Conservation (phyloP, 2,113 vertebrate species). For the Gasterosteus aculeatus region DNA sequence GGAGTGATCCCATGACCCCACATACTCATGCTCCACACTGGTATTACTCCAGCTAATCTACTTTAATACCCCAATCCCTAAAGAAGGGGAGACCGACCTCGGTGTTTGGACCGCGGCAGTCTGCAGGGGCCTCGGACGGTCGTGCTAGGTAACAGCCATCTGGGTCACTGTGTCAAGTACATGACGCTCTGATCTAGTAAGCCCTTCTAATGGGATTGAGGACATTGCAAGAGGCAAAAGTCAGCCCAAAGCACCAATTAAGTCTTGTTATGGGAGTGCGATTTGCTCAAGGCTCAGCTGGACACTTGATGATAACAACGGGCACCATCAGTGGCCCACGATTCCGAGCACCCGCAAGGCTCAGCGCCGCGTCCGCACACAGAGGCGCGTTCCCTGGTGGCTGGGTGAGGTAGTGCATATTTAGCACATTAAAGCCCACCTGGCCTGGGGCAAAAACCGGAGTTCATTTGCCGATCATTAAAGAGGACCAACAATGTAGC, state of each 20-base stretch:
- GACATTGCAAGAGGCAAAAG: conserved; percentile 59
- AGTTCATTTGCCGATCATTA: conserved; percentile 78
- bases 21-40: conserved; percentile 42
- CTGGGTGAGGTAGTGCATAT: conserved; percentile 52
- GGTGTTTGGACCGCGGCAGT: conserved; percentile 40
- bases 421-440: conserved; percentile 65
- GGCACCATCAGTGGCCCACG: conserved; percentile 1
- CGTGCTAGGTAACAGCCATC: conserved; percentile 63
- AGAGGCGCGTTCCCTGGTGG: conserved; percentile 19
- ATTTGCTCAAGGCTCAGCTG: conserved; percentile 54
- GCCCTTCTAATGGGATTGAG: conserved; percentile 70
- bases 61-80: conserved; percentile 64
- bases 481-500: conserved; percentile 73
- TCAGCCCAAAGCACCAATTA: conserved; percentile 67
- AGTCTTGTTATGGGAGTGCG: conserved; percentile 59
- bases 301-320: conserved; percentile 61
- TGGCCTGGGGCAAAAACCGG: conserved; percentile 70
- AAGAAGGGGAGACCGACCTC: conserved; percentile 48
- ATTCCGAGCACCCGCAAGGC: conserved; percentile 29
- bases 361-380: conserved; percentile 44
- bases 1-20: conserved; percentile 60
- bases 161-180: conserved; percentile 71
- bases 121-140: conserved; percentile 36
- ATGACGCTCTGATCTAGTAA: conserved; percentile 64
- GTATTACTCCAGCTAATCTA: conserved; percentile 69